Evolutionary conservation across 2,797 vertebrate species (phyloP).

Genomic region (Fistularia tabacaria): DNA sequence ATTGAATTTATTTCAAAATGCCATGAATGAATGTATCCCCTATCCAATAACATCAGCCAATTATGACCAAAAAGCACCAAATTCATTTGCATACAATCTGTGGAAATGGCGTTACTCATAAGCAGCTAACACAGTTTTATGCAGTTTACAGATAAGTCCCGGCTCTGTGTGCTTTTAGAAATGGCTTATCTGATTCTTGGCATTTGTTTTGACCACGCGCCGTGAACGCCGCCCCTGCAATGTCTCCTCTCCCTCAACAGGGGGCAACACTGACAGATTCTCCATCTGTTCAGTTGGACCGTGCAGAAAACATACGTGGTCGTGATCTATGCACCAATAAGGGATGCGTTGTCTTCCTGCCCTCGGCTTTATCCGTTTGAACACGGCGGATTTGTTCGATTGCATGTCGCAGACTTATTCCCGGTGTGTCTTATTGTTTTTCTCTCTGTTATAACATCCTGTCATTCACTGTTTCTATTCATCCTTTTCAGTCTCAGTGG

Average conservation of each 20-base stretch:
- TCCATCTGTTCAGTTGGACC: conserved; percentile 66
- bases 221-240: conserved; percentile 44
- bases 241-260: conserved; percentile 58
- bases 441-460: conserved; percentile 19
- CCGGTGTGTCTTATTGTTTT: conserved; percentile 23
- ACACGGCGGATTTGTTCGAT: no score
- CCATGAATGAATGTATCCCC: no score
- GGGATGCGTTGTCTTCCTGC: conserved; percentile 19
- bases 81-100: no score
- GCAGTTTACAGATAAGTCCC: no score
- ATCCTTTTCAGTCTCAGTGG: conserved; percentile 39
- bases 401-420: conserved; percentile 8
- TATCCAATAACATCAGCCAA: no score
- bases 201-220: conserved; percentile 34
- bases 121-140: no score
- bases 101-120: no score
- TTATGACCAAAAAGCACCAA: no score
- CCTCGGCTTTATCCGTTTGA: conserved; percentile 3
- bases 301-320: conserved; percentile 18
- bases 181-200: conserved; percentile 45
- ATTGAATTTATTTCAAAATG: no score
- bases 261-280: conserved; percentile 54
- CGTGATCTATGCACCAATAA: conserved; percentile 7
- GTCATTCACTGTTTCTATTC: conserved; percentile 25
- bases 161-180: conserved; percentile 6